Percentiles rank a stretch among this genome's conserved stretches.
Evolutionary conservation across 2,888 invertebrate species (phyloP).

Genomic region (Deilephila porcellus): DNA sequence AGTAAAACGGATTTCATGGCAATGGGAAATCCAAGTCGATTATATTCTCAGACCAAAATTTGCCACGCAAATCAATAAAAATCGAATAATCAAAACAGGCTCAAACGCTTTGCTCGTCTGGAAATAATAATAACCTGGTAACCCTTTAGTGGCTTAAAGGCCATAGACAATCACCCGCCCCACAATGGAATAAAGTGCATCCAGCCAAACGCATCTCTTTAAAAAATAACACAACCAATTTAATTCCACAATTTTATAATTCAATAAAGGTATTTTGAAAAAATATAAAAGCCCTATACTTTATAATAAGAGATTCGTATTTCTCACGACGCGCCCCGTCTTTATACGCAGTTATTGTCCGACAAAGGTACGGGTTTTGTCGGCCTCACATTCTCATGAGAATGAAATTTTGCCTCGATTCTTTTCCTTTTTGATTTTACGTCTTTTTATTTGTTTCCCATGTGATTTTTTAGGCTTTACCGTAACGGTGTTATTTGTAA

Average conservation of each 20-base stretch:
- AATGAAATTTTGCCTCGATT: constrained; percentile 22
- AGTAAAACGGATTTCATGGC: too few relatives aligned
- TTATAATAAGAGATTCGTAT: constrained; percentile 23
- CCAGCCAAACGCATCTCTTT: constrained; percentile 14
- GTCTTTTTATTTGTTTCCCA: constrained; percentile 23
- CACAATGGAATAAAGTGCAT: constrained; percentile 11
- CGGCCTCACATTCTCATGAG: constrained; percentile 25
- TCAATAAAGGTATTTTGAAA: constrained; percentile 25
- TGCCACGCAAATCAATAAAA: too few relatives aligned
- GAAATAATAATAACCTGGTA: background rate
- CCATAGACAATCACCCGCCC: background rate
- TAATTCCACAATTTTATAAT: constrained; percentile 21
- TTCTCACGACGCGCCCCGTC: constrained; percentile 25
- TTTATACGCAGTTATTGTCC: constrained; percentile 24
- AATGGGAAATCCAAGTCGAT: too few relatives aligned
- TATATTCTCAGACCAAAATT: too few relatives aligned
- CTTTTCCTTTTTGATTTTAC: constrained; percentile 11
- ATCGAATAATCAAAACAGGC: background rate
- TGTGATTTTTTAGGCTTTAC: constrained; percentile 17
- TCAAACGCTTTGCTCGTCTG: background rate
- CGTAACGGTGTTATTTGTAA: constrained; percentile 22
- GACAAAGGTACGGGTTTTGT: constrained; percentile 16
- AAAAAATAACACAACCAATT: constrained; percentile 7
- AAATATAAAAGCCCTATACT: constrained; percentile 22
- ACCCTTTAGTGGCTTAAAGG: background rate